Percentiles rank a stretch among this genome's conserved stretches.
phyloP scores from a whole-genome alignment of 2,797 vertebrate genomes.

The Myotis daubentonii region DNA sequence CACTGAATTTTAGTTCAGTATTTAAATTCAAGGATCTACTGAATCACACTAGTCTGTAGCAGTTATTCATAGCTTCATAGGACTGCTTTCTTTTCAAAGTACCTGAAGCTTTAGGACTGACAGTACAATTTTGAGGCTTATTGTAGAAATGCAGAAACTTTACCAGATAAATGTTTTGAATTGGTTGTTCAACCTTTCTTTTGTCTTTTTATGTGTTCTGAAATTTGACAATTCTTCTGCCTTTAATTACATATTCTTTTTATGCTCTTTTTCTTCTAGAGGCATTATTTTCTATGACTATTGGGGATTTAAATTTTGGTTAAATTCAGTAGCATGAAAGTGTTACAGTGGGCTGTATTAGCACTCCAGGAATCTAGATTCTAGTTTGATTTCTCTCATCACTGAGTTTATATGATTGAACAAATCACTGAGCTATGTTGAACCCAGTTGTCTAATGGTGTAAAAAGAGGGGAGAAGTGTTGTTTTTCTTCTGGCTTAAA shows the following conservation, averaged over 20 bases:
- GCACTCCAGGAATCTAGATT: background rate
- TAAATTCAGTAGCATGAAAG: background rate
- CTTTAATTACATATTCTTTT: slow-evolving; percentile 7
- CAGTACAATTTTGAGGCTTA: background rate
- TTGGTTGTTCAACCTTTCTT: background rate
- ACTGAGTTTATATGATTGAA: background rate
- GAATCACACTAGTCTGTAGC: background rate
- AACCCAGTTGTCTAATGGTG: background rate
- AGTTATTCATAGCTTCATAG: background rate
- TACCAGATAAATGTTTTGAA: background rate
- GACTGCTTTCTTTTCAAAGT: background rate
- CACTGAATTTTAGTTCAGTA: background rate
- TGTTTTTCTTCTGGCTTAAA: slow-evolving; percentile 10
- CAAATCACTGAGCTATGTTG: background rate
- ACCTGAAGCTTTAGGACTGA: background rate
- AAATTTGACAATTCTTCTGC: background rate
- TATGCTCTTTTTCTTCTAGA: slow-evolving; percentile 22
- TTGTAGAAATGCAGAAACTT: background rate
- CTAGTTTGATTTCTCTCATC: background rate
- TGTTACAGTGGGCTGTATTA: background rate
- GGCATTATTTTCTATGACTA: background rate
- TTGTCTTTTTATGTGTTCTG: background rate
- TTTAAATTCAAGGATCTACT: background rate
- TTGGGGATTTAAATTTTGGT: slow-evolving; percentile 21
- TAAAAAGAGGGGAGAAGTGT: background rate